Evolutionary conservation across 2,113 vertebrate genomes (phyloP), one percentile per base, ranked within the genome.

Genomic region (Oreochromis aureus): DNA sequence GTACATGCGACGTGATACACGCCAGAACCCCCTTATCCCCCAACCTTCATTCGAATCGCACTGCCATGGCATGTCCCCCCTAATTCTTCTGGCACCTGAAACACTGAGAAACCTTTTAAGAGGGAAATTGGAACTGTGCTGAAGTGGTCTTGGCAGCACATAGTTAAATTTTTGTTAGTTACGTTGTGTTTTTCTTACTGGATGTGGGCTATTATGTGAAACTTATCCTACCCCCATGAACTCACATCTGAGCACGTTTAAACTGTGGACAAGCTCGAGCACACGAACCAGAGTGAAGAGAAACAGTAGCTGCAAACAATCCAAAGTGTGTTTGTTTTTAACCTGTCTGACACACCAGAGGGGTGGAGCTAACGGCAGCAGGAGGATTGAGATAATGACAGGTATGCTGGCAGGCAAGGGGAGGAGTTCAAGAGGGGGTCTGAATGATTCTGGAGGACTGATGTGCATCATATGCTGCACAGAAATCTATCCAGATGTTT

Each of bases 201-300:
- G 78, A 88, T 87, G 85, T 76, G 61, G 54, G 61, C 81, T 86
- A 82, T 90, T 90, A 90, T 87, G 82, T 86, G 88, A 86, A 88
- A 88, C 85, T 10, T 76, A 69, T 87, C 81, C 86, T 55, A 61
- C 89, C 88, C 27, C 81, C 46, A 81, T 87, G 84, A 48, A 76
- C 56, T 87, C 86, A 89, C 84, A 84, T 84, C 86, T 90, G 86
- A 92, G 54, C 53, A 55, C 12, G 36, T 81, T 87, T 83, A 36
- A 83, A 83, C 16, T 12, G 30, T 4, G 13, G 85, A 84, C 81
- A 22, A 11, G 11, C 53, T 54, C 19, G 12, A 27, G 46, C 22
- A 8, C 2, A n/a, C 9, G 10, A n/a, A 54, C 32, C 5, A 6
- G 13, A 83, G 27, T 27, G 3, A 19, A 61, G 22, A 18, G 81